Base-by-base conservation (phyloP, 2,113 vertebrate species). In the Willisornis vidua region DNA sequence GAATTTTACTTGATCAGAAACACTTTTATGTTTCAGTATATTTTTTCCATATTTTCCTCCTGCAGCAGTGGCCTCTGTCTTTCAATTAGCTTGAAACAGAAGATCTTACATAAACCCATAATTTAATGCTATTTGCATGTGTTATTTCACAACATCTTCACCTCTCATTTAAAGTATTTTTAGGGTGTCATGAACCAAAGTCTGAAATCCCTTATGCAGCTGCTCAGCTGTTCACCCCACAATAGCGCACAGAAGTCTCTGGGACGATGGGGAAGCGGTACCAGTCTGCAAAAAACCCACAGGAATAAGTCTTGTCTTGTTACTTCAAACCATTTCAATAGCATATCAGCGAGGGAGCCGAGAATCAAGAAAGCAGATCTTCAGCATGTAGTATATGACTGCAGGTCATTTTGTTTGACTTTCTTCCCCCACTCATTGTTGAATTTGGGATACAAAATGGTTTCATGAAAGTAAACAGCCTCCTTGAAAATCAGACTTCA, bases 1-100 rank as follows among this genome's bases (percentile, higher is more conserved):
- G 94, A 98, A 96, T 94, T 97, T 94, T 70, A 83, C 80, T 77
- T 94, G 93, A 97, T 97, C 90, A 93, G 83, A 97, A 96, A 92
- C 85, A 88, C 80, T 94, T 96, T 96, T 62, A 87, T 96, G 92
- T 92, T 97, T 96, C 58, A 66, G 68, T 46, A 54, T n/a, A 79
- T 72, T 66, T 91, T 75, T 94, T 90, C 70, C 65, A 89, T 23
- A 59, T 63, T 96, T 97, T 95, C 86, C 68, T 96, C 85, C 79
- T 94, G 85, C 63, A 61, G 68, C 87, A 85, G 67, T 70, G 67
- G 87, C 65, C 92, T 96, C 97, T 92, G 39, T 96, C 96, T 94
- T 96, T 92, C 84, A 94, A 91, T 85, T 86, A 79, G 92, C 57
- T 87, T 85, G 70, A 95, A 97, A 94, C 80, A 84, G 73, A 94